Evolutionary conservation across 1,140 invertebrate genomes (phyloP).

Genomic region (Conopomorpha cramerella): DNA sequence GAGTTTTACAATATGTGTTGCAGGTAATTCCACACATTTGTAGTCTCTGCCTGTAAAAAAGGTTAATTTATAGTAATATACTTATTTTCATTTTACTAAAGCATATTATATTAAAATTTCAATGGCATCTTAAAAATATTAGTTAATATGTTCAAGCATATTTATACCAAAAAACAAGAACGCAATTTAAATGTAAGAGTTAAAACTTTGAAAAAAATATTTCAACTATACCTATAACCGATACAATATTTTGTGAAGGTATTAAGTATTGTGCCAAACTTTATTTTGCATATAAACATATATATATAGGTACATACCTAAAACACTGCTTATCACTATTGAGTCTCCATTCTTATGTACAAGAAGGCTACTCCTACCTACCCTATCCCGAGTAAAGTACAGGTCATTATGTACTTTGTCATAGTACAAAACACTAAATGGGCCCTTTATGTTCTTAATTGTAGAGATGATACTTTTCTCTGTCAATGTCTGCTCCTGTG

Average conservation of each 20-base stretch:
- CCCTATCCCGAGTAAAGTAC: slow-evolving; percentile 85
- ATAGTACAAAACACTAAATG: slow-evolving; percentile 84
- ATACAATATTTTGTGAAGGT: no score
- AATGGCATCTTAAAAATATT: no score
- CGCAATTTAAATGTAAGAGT: no score
- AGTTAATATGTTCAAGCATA: no score
- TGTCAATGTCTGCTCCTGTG: slow-evolving; percentile 19
- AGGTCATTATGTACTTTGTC: slow-evolving; percentile 65
- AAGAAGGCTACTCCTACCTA: slow-evolving; percentile 84
- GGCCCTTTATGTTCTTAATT: slow-evolving; percentile 84
- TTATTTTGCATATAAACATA: no score
- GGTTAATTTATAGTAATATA: background rate
- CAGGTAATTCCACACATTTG: slow-evolving; percentile 72
- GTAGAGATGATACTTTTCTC: slow-evolving; percentile 13
- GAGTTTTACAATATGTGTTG: slow-evolving; percentile 74
- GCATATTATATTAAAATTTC: no score
- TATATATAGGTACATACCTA: slow-evolving; percentile 30
- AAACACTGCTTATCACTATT: slow-evolving; percentile 65
- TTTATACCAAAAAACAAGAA: no score
- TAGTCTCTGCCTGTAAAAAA: slow-evolving; percentile 48
- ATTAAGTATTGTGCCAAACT: no score
- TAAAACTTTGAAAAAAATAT: no score
- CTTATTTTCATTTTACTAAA: background rate
- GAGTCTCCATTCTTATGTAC: slow-evolving; percentile 60
- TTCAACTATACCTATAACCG: no score